These are phyloP conservation scores for Cactoblastis cactorum DNA, from an alignment of 2,888 invertebrate genomes.

Conservation along the genomic window DNA sequence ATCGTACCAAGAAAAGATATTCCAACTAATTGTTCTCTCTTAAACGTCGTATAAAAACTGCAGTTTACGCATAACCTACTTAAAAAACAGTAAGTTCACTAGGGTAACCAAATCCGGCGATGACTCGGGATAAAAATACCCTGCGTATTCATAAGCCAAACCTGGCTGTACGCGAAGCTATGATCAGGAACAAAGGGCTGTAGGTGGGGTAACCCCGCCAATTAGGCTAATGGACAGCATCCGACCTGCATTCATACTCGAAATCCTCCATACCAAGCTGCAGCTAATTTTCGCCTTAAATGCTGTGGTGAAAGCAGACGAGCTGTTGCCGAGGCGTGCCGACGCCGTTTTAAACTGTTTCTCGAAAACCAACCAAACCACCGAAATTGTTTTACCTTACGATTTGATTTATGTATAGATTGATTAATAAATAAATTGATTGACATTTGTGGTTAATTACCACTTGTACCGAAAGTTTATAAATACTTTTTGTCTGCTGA, in stretches of 20 bases:
- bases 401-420: too few relatives aligned
- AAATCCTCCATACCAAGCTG: constrained; percentile 73
- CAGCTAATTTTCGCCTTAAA: constrained; percentile 75
- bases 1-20: too few relatives aligned
- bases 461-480: too few relatives aligned
- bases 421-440: too few relatives aligned
- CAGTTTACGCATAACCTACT: not conserved
- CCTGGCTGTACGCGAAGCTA: constrained; percentile 4
- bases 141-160: not conserved
- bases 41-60: too few relatives aligned
- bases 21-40: too few relatives aligned
- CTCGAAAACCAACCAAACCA: not conserved
- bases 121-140: not conserved
- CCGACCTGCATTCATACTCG: constrained; percentile 74
- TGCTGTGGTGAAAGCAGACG: constrained; percentile 38
- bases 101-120: not conserved
- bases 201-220: constrained; percentile 56
- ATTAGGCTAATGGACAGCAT: constrained; percentile 78
- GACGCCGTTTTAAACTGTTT: not conserved
- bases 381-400: too few relatives aligned
- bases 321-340: constrained; percentile 25
- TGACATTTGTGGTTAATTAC: too few relatives aligned
- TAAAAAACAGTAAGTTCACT: not conserved
- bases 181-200: constrained; percentile 48
- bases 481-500: too few relatives aligned